These are phyloP conservation scores for Drosophila nr. medialis DNA, from an alignment of 2,888 invertebrate species.

Conservation along the genomic window DNA sequence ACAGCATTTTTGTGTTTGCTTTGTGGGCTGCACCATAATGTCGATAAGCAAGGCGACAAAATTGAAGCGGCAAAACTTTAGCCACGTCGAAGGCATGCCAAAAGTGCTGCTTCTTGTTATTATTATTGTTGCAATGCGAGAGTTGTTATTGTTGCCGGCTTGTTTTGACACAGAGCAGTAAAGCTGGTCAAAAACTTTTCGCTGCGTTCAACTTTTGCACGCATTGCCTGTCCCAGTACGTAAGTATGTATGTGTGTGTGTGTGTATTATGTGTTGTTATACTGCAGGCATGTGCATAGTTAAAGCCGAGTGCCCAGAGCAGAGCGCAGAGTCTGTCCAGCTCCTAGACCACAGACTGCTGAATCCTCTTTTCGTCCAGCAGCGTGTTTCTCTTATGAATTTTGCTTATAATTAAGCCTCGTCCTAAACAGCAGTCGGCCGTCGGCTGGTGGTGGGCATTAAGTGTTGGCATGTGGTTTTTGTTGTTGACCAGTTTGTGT, in stretches of 20 bases:
- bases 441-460: slow-evolving; percentile 61
- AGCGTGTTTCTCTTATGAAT: slow-evolving; percentile 54
- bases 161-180: slow-evolving; percentile 68
- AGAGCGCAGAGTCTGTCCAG: slow-evolving; percentile 46
- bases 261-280: slow-evolving; percentile 8
- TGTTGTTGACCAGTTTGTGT: slow-evolving; percentile 32
- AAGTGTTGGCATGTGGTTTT: slow-evolving; percentile 74
- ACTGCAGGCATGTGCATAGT: slow-evolving; percentile 38
- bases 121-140: slow-evolving; percentile 31
- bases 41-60: slow-evolving; percentile 44
- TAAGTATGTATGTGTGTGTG: slow-evolving; percentile 7
- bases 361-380: slow-evolving; percentile 4
- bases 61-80: slow-evolving; percentile 30
- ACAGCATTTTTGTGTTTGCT: slow-evolving; percentile 67
- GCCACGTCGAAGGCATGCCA: slow-evolving; percentile 32
- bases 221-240: slow-evolving; percentile 11
- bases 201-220: slow-evolving; percentile 58
- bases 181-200: slow-evolving; percentile 66
- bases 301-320: slow-evolving; percentile 28
- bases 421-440: slow-evolving; percentile 52
- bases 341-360: slow-evolving; percentile 39
- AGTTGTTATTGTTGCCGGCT: slow-evolving; percentile 45
- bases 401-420: slow-evolving; percentile 74
- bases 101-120: slow-evolving; percentile 37
- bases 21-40: slow-evolving; percentile 39